A percentile compares a stretch with the other conserved stretches of the same genome.
These are phyloP conservation scores for Diplogasteroides magnus DNA, from an alignment of 1,140 invertebrate species.

Conservation along the genomic window DNA sequence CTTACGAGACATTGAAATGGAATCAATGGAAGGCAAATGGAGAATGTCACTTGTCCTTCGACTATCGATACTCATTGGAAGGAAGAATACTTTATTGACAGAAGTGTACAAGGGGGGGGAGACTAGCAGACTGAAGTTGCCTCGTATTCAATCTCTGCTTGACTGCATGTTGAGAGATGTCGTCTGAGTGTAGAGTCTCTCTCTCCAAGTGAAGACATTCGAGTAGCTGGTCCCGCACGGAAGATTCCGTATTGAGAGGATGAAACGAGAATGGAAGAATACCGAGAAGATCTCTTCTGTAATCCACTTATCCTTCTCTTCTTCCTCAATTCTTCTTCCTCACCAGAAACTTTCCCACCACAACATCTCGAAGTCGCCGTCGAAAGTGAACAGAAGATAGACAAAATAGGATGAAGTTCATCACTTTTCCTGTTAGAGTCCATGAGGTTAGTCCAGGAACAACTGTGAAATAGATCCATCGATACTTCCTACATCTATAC, in stretches of 20 bases:
- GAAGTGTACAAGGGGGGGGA: not conserved
- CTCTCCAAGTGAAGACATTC: not conserved
- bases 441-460: not conserved
- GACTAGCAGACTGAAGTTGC: too few relatives aligned
- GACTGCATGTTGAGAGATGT: not conserved
- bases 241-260: not conserved
- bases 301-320: not conserved
- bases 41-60: not conserved
- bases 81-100: not conserved
- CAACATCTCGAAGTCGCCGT: conserved; percentile 40
- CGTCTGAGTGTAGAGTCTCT: not conserved
- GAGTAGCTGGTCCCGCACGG: not conserved
- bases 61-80: not conserved
- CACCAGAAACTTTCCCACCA: conserved; percentile 42
- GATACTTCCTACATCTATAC: not conserved
- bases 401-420: conserved; percentile 53
- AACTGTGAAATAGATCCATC: not conserved
- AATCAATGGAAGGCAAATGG: not conserved
- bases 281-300: not conserved
- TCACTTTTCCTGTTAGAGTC: conserved; percentile 44
- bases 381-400: conserved; percentile 52
- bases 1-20: not conserved
- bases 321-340: not conserved
- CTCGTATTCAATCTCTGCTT: not conserved
- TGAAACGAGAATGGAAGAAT: not conserved